Conservation (phyloP, 2,113 vertebrate species). For the Monarcha castaneiventris region DNA sequence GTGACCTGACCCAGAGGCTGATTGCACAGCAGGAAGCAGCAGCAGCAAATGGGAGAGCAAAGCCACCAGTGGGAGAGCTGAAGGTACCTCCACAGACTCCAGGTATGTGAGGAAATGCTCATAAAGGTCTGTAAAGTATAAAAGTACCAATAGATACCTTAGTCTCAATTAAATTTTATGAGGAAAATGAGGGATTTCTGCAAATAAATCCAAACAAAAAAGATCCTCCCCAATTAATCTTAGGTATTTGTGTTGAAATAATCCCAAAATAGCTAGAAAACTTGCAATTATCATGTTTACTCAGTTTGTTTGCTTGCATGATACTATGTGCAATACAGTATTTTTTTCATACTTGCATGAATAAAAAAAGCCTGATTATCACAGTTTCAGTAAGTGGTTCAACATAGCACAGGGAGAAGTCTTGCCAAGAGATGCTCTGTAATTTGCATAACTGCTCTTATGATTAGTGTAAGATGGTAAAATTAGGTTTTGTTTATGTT, state of each 20-base stretch:
- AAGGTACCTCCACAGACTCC: constrained; percentile 44
- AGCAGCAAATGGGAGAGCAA: constrained; percentile 87
- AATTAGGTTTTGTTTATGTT: background rate
- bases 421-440: background rate
- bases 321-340: background rate
- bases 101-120: constrained; percentile 50
- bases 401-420: background rate
- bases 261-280: background rate
- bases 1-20: constrained; percentile 87
- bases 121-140: background rate
- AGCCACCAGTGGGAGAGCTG: constrained; percentile 70
- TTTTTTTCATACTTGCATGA: background rate
- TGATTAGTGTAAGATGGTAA: background rate
- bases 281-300: background rate
- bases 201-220: background rate
- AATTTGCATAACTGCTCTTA: background rate
- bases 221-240: background rate
- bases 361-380: background rate
- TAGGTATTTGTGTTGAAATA: background rate
- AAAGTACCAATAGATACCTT: background rate
- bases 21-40: constrained; percentile 86
- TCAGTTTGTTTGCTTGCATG: background rate
- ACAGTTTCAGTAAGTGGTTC: background rate
- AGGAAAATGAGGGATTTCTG: background rate
- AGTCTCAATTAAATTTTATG: background rate